Evolutionary conservation across 2,113 vertebrate species (phyloP).

Genomic region (Myiozetetes cayanensis): DNA sequence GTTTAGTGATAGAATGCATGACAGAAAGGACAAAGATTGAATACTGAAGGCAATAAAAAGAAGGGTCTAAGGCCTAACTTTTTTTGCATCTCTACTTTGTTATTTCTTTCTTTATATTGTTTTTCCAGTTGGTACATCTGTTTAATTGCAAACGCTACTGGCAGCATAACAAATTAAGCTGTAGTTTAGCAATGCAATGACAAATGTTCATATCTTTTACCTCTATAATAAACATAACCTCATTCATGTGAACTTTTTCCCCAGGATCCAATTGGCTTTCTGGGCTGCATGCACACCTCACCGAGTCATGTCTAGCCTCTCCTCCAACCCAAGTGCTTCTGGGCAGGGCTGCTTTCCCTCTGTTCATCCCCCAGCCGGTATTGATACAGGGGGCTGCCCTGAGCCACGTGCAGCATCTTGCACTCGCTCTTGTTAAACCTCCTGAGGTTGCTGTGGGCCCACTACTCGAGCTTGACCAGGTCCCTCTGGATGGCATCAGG

Average conservation of each 20-base stretch:
- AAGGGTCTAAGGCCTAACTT: not conserved
- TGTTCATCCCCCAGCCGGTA: not conserved
- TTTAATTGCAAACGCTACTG: slow-evolving; percentile 6
- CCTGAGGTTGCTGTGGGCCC: not conserved
- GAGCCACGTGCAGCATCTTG: not conserved
- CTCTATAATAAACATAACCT: not conserved
- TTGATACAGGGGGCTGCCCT: not conserved
- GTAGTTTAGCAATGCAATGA: not conserved
- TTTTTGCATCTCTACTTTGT: not conserved
- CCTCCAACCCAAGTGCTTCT: not conserved
- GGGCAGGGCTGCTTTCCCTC: not conserved
- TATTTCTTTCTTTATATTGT: slow-evolving; percentile 27
- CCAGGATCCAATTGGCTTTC: not conserved
- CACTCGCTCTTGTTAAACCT: not conserved
- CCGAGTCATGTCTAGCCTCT: not conserved
- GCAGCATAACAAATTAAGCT: not conserved
- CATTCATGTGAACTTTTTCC: not conserved
- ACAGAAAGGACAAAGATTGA: not conserved
- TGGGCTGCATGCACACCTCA: not conserved
- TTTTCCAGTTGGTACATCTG: not conserved
- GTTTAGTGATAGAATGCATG: not conserved
- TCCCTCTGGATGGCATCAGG: too few species aligned
- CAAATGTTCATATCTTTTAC: not conserved
- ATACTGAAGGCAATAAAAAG: not conserved
- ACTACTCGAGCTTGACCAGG: not conserved